Percentiles rank a stretch among this genome's conserved stretches.
Evolutionary conservation across 2,888 invertebrate genomes (phyloP).

Genomic region (Lacanobia wlatinum): DNA sequence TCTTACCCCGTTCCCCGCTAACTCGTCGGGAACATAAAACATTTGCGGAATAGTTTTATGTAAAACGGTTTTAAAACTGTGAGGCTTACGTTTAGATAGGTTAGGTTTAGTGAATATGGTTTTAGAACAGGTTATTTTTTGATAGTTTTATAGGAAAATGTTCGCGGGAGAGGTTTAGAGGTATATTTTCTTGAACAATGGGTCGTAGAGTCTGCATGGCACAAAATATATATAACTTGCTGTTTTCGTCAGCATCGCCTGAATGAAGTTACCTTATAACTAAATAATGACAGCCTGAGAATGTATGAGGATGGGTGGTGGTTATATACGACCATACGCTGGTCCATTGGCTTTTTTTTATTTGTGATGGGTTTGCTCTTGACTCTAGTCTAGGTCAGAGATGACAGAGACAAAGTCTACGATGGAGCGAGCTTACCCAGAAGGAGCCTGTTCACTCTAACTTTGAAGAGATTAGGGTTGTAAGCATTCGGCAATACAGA

Average conservation of each 20-base stretch:
- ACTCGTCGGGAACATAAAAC: conserved; percentile 76
- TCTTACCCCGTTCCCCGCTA: conserved; percentile 71
- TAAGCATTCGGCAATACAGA: too few species aligned
- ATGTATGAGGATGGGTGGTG: too few species aligned
- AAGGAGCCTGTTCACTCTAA: too few species aligned
- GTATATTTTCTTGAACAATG: background rate
- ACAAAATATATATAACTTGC: background rate
- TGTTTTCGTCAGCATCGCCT: background rate
- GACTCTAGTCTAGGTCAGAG: too few species aligned
- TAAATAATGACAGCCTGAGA: conserved; percentile 37
- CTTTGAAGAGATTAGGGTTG: too few species aligned
- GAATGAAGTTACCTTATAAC: background rate
- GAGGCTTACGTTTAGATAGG: conserved; percentile 19
- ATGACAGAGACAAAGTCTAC: too few species aligned
- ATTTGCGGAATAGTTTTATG: conserved; percentile 73
- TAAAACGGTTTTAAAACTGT: conserved; percentile 56
- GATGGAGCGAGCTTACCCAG: too few species aligned
- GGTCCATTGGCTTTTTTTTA: too few species aligned
- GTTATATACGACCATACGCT: too few species aligned
- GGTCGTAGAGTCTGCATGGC: background rate
- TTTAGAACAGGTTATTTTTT: conserved; percentile 24
- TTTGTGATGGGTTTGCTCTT: too few species aligned
- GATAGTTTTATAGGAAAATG: conserved; percentile 34
- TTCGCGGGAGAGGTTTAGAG: conserved; percentile 6
- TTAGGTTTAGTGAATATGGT: conserved; percentile 26